Percentiles rank a stretch among this genome's conserved stretches.
Evolutionary conservation across 2,888 invertebrate species (phyloP).

Genomic region (Coleophora deauratella): DNA sequence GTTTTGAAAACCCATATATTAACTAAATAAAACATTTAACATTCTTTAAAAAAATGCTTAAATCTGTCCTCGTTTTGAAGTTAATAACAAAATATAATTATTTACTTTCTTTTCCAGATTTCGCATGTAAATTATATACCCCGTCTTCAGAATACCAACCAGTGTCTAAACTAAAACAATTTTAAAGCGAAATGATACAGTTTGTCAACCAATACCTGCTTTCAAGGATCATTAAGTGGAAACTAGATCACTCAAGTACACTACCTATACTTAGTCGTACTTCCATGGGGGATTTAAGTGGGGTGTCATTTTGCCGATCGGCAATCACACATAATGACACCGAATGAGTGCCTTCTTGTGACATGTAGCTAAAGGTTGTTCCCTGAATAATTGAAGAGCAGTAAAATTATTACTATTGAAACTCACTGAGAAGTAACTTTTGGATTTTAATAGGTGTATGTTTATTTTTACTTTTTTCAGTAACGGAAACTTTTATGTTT

Average conservation of each 20-base stretch:
- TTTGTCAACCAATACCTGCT: neutral
- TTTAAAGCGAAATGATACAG: neutral
- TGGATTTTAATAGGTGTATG: no score
- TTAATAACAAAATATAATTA: no score
- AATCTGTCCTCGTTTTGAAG: no score
- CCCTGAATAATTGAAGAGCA: slow-evolving; percentile 37
- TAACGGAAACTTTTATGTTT: no score
- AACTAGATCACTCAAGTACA: slow-evolving; percentile 22
- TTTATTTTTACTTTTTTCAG: no score
- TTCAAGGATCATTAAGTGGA: slow-evolving; percentile 22
- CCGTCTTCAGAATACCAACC: neutral
- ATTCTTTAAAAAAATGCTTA: no score
- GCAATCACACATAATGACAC: slow-evolving; percentile 34
- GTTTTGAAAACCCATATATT: no score
- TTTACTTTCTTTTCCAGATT: no score
- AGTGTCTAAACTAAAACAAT: neutral
- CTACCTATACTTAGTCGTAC: slow-evolving; percentile 5
- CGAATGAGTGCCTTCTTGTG: slow-evolving; percentile 30
- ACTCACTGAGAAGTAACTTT: neutral
- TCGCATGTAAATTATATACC: no score
- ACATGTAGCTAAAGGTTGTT: slow-evolving; percentile 32
- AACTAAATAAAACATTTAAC: no score
- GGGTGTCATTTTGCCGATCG: slow-evolving; percentile 18
- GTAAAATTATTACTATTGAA: neutral
- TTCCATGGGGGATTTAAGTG: slow-evolving; percentile 13